Evolutionary conservation across 2,888 invertebrate species (phyloP).

Genomic region (Eilema griseolum): DNA sequence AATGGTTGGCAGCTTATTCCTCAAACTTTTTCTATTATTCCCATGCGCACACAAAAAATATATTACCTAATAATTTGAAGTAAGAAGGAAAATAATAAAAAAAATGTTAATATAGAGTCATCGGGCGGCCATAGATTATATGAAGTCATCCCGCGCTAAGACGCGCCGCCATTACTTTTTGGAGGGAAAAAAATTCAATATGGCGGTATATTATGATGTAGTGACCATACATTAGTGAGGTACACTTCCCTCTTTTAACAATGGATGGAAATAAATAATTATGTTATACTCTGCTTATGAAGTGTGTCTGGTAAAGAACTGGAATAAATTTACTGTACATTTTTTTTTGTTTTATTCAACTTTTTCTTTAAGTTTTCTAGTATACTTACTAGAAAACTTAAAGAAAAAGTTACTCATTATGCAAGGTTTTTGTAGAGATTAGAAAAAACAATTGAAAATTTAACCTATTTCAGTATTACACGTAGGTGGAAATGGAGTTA

Average conservation of each 20-base stretch:
- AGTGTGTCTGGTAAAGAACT: background rate
- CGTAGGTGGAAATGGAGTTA: too few species aligned
- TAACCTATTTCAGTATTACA: too few species aligned
- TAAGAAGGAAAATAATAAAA: conserved; percentile 56
- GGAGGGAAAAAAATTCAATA: conserved; percentile 70
- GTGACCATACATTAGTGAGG: conserved; percentile 51
- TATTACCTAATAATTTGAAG: conserved; percentile 63
- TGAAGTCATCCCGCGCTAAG: conserved; percentile 81
- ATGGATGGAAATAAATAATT: background rate
- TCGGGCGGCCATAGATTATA: conserved; percentile 80
- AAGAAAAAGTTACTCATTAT: too few species aligned
- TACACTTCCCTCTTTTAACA: background rate
- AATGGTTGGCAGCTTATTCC: conserved; percentile 33
- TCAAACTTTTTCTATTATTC: conserved; percentile 37
- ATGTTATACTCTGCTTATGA: background rate
- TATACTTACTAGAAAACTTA: too few species aligned
- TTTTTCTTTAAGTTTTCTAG: too few species aligned
- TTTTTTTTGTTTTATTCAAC: too few species aligned
- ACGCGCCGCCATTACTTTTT: conserved; percentile 72
- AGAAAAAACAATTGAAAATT: too few species aligned
- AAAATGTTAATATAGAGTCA: conserved; percentile 83
- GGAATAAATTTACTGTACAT: too few species aligned
- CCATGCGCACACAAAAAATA: conserved; percentile 46
- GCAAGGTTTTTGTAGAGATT: too few species aligned
- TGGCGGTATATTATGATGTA: conserved; percentile 68